Percentiles rank a stretch among this genome's conserved stretches.
These are phyloP conservation scores for Ailurus styani DNA, from an alignment of 2,113 vertebrate species.

Conservation along the genomic window DNA sequence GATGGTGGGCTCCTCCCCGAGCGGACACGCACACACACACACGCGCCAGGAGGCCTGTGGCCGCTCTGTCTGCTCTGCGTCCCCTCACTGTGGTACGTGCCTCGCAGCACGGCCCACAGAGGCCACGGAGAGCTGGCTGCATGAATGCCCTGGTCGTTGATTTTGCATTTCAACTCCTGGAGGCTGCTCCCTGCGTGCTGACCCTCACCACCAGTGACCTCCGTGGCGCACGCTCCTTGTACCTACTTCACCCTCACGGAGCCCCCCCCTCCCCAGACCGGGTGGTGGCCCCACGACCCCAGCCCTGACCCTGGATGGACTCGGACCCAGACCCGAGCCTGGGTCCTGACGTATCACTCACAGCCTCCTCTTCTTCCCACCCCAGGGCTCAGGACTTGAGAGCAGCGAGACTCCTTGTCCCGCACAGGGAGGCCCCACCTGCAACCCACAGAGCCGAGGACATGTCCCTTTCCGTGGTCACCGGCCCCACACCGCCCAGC, in stretches of 20 bases:
- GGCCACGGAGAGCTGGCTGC: background rate
- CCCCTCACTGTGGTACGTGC: background rate
- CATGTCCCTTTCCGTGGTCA: background rate
- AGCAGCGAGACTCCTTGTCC: background rate
- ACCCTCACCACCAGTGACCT: background rate
- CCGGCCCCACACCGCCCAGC: rapidly evolving
- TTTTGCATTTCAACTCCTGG: background rate
- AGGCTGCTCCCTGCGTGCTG: background rate
- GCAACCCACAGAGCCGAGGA: background rate
- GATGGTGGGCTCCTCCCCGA: background rate
- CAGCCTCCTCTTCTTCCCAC: background rate
- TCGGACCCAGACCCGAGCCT: background rate
- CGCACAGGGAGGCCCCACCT: too few species aligned
- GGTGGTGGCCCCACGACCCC: background rate
- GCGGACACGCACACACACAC: background rate
- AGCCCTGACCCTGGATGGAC: background rate
- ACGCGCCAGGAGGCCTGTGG: too few species aligned
- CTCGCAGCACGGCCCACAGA: background rate
- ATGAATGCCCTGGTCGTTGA: background rate
- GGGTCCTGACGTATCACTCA: too few species aligned
- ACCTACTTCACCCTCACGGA: background rate
- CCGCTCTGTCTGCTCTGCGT: background rate
- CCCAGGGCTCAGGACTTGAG: background rate
- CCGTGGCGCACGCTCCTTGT: background rate
- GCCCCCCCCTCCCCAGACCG: background rate